Evolutionary conservation across 37 sponge, comb jelly and placozoan genomes (phyloP), one percentile per base, ranked within the genome.

Genomic region (Hexactinellida sp.): DNA sequence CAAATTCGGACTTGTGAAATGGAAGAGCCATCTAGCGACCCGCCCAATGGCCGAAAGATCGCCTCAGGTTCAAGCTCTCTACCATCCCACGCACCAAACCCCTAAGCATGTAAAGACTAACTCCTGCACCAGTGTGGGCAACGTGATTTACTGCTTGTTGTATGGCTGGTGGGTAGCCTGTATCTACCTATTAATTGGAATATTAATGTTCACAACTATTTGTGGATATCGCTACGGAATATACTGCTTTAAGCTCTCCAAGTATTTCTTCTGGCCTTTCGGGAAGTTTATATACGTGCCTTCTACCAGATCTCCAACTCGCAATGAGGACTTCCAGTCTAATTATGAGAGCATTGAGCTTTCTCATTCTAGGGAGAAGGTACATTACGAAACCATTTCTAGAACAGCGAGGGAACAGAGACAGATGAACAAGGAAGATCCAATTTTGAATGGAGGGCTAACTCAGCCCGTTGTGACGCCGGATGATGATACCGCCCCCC

Each of bases 101-200:
- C 21, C 76, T 32, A n/a, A 21, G 76, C 76, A 10, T 63, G 76
- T n/a, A 7, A 63, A 63, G 76, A 63, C 13, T 21, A 63, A 63
- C 34, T 23, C 30, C 25, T 63, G 76, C 34, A 63, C 25, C 3
- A 63, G 1, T n/a, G 3, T 86, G 9, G 87, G 87, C 7, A 86
- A 86, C 34, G 5, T 86, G 13, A 19, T 83, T 1, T 86, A 86
- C 82, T 38, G 55, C 82, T 3, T 86, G 36, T 36, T 84, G 36
- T 86, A 84, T 84, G 87, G 87, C 3, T 86, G 87, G 87, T 86
- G 87, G 87, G 37, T 83, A 19, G 19, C 82, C 30, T 25, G 84
- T 9, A 36, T 36, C 82, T 86, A 86, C 30, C 34, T 86, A 13
- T 16, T 86, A 36, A 7, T 37, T 24, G 83, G 39, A 19, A 19